Base-by-base conservation (phyloP, 2,797 vertebrate species). In the Ispidina picta region DNA sequence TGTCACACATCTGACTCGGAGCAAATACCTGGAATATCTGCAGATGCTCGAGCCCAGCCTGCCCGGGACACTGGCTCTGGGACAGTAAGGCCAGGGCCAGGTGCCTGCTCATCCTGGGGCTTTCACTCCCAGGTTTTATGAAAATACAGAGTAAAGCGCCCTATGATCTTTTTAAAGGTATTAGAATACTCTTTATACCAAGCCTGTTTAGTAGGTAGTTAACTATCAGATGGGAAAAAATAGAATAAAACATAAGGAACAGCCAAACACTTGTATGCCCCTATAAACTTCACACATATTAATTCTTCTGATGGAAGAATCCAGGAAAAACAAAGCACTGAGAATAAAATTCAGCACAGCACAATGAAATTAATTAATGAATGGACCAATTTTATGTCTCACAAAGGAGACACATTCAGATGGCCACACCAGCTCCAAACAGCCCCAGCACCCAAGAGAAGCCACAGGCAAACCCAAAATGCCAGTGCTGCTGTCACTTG, bases 11-110 rank as follows among this genome's bases (percentile, higher is more conserved):
- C 43, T 12, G 0, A 5, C 10, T 5, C 0, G 2, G 29, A 10
- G 1, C 0, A 0, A 46, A 6, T 7, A 10, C 23, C 63, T 22
- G 3, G 1, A 3, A 12, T 2, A 6, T 26, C 5, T 7, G 55
- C 41, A 12, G 64, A 2, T 6, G 48, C 31, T 20, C 3, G 0
- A 41, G 62, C 10, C 6, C 49, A 9, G 48, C 29, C 9, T 2
- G 54, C 37, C 49, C 4, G n/a, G 20, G 46, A 21, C 8, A 7
- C 20, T 20, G 39, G 49, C 22, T 31, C 15, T 26, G 31, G 39
- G 56, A 59, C 9, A 44, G 15, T 2, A 7, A n/a, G 15, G 28
- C 65, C 12, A 26, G 1, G 2, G 51, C 18, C n/a, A n/a, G n/a
- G 14, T 15, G 69, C 16, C 41, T 35, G 18, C 75, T 74, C 54